Evolutionary conservation across 2,797 vertebrate genomes (phyloP).

Genomic region (Anguilla marmorata): DNA sequence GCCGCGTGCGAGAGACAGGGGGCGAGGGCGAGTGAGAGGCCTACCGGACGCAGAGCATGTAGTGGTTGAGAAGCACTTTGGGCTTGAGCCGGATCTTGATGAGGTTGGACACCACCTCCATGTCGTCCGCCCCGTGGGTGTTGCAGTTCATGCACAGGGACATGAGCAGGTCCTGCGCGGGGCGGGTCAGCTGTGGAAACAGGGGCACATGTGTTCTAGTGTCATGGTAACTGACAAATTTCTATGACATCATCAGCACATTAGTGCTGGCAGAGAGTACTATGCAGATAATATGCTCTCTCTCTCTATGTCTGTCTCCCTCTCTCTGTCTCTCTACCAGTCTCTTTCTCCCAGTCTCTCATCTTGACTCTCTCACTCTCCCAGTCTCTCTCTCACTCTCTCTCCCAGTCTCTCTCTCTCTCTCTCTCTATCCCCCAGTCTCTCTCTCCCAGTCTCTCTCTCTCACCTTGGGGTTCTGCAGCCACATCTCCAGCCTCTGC

Average conservation of each 20-base stretch:
- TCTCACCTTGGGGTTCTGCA: conserved; percentile 95
- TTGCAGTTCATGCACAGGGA: conserved; percentile 95
- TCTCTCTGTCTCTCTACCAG: too few relatives aligned
- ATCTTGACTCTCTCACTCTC: conserved; percentile 57
- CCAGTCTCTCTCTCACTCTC: too few relatives aligned
- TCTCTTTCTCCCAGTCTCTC: too few relatives aligned
- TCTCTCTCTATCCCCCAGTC: not conserved
- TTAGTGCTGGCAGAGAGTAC: not conserved
- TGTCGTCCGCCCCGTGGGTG: conserved; percentile 89
- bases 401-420: too few relatives aligned
- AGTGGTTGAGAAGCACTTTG: conserved; percentile 97
- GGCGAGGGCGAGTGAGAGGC: conserved; percentile 1
- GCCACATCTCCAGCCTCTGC: conserved; percentile 97
- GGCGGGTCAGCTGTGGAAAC: conserved; percentile 82
- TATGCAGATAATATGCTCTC: too few relatives aligned
- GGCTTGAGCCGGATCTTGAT: conserved; percentile 98
- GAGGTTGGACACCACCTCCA: conserved; percentile 95
- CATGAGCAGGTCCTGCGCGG: conserved; percentile 97
- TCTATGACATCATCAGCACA: not conserved
- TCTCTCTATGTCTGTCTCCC: too few relatives aligned
- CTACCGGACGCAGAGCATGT: conserved; percentile 92
- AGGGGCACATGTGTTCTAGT: conserved; percentile 5
- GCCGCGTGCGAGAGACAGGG: too few relatives aligned
- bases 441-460: not conserved
- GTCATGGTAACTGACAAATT: not conserved